A percentile compares a stretch with the other conserved stretches of the same genome.
Conservation (phyloP, 2,113 vertebrate species). For the Phasianus colchicus region DNA sequence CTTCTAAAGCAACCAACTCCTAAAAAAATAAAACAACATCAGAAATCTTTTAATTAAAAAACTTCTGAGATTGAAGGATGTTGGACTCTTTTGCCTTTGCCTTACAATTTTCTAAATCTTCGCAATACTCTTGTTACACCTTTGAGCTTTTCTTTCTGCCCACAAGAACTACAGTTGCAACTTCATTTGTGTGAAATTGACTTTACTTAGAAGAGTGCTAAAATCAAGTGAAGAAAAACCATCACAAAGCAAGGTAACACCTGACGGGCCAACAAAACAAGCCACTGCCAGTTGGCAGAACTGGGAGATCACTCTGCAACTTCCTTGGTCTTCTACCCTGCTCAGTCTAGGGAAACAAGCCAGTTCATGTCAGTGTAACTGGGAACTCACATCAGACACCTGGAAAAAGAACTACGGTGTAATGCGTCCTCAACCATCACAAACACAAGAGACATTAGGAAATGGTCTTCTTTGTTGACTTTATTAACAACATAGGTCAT, state of each 20-base stretch:
- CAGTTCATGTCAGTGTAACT: fast-evolving
- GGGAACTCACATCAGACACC: neutral
- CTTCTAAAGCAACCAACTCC: neutral
- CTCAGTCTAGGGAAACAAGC: fast-evolving
- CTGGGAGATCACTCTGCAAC: fast-evolving
- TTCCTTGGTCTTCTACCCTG: neutral
- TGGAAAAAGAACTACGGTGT: neutral
- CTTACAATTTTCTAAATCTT: neutral
- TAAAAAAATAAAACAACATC: neutral
- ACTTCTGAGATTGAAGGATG: neutral
- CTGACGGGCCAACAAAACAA: neutral
- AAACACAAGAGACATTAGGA: neutral
- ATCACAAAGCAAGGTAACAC: neutral
- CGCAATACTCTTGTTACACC: neutral
- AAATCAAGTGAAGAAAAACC: neutral
- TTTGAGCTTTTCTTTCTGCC: neutral
- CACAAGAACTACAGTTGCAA: neutral
- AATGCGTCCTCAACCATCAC: neutral
- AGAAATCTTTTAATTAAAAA: neutral
- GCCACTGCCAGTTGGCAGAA: neutral
- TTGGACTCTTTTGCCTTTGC: neutral
- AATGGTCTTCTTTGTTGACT: neutral
- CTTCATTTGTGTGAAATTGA: no score
- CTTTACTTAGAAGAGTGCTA: no score
- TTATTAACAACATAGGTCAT: fast-evolving